Evolutionary conservation across 2,888 invertebrate species (phyloP), one percentile per base, ranked within the genome.

Genomic region (Tortricodes alternella): DNA sequence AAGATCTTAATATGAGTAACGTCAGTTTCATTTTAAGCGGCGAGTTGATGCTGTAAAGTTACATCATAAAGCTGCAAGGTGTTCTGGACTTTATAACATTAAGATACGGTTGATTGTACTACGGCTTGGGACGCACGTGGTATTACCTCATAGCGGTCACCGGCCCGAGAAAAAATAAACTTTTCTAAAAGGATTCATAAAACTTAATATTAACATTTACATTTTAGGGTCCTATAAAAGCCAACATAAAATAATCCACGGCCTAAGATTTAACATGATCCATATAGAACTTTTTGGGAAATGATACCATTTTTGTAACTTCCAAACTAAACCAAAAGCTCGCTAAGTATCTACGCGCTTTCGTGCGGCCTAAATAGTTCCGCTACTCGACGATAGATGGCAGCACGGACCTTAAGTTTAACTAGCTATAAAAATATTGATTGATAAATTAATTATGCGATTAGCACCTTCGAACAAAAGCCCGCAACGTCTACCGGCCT

Each of bases 351-450:
- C 6, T n/a, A n/a, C 19, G 32, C 60, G 59, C 48, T 35, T 58
- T 46, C 6, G 43, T 56, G 49, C 46, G 52, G 27, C 46, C 43
- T 21, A 41, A 9, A 21, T 62, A 65, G 64, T 74, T 59, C 13
- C 0, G 58, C 77, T 77, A 80, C 64, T 75, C 62, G 58, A 43
- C 70, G 52, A 27, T 63, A 78, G 81, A 68, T 78, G 71, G 68
- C 76, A 64, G 15, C 50, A n/a, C n/a, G n/a, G n/a, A n/a, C n/a
- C n/a, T n/a, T n/a, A n/a, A n/a, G n/a, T n/a, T n/a, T n/a, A n/a
- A n/a, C n/a, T n/a, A n/a, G n/a, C n/a, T n/a, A n/a, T n/a, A n/a
- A n/a, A n/a, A n/a, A n/a, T n/a, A n/a, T n/a, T n/a, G n/a, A n/a
- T n/a, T n/a, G n/a, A n/a, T n/a, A n/a, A n/a, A n/a, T n/a, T n/a